These are phyloP conservation scores for Siniperca scherzeri DNA, from an alignment of 2,797 vertebrate genomes.

Conservation along the genomic window DNA sequence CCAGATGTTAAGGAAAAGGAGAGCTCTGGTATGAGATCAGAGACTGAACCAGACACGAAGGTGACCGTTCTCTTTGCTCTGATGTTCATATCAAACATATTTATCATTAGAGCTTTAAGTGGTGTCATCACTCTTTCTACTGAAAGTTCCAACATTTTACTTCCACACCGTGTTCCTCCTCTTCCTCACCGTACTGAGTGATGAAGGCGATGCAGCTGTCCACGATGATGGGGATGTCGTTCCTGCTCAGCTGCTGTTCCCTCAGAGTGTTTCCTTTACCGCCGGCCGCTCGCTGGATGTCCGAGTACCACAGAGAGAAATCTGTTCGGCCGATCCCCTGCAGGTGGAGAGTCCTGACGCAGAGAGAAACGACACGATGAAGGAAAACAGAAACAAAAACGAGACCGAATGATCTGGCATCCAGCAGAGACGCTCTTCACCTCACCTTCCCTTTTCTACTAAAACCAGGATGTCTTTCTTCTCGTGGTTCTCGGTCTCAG, in stretches of 20 bases:
- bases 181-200: slow-evolving; percentile 95
- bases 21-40: too few species aligned
- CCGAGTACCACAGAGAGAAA: slow-evolving; percentile 90
- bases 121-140: too few species aligned
- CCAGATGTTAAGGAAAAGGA: too few species aligned
- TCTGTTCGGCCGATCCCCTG: slow-evolving; percentile 90
- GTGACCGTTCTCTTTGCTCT: too few species aligned
- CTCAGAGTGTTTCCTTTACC: slow-evolving; percentile 91
- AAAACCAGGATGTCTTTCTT: slow-evolving; percentile 94
- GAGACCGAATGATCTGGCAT: accelerated
- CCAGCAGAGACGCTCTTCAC: not conserved
- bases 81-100: too few species aligned
- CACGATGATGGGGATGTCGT: slow-evolving; percentile 96
- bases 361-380: not conserved
- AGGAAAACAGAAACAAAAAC: not conserved
- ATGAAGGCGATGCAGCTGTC: slow-evolving; percentile 98
- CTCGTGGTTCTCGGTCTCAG: slow-evolving; percentile 88
- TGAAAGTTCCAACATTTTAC: too few species aligned
- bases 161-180: not conserved
- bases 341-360: slow-evolving; percentile 92
- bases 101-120: too few species aligned
- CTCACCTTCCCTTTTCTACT: slow-evolving; percentile 96
- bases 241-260: slow-evolving; percentile 96
- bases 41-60: too few species aligned
- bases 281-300: slow-evolving; percentile 92